Conservation (phyloP, 2,888 invertebrate genomes). For the Elysia crispata region DNA sequence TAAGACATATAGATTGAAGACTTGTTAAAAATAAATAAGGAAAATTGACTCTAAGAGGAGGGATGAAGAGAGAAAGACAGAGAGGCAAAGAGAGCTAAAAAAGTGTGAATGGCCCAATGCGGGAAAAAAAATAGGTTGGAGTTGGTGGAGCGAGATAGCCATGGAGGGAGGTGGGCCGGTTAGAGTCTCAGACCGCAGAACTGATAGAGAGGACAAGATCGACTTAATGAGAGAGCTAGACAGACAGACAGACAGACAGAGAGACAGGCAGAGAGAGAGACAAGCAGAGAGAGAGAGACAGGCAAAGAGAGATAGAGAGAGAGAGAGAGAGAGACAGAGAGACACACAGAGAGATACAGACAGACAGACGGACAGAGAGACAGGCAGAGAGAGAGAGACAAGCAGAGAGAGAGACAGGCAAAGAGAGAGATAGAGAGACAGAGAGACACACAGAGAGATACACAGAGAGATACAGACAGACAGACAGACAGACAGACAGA, state of each 20-base stretch:
- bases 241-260: slow-evolving; percentile 36
- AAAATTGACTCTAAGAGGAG: background rate
- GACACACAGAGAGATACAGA: slow-evolving; percentile 16
- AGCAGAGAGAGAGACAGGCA: slow-evolving; percentile 13
- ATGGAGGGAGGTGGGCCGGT: too few relatives aligned
- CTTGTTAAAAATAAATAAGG: too few relatives aligned
- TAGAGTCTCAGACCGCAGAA: too few relatives aligned
- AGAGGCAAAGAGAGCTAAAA: background rate
- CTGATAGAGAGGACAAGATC: too few relatives aligned
- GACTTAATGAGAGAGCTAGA: background rate
- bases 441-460: too few relatives aligned
- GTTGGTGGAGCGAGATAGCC: background rate
- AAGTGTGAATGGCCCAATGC: background rate
- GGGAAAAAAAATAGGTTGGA: too few relatives aligned
- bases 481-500: too few relatives aligned
- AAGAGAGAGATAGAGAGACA: too few relatives aligned
- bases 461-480: too few relatives aligned
- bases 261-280: slow-evolving; percentile 26
- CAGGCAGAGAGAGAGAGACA: slow-evolving; percentile 33
- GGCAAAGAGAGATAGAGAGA: slow-evolving; percentile 5
- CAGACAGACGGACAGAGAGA: background rate
- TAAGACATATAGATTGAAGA: too few relatives aligned
- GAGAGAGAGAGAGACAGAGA: slow-evolving; percentile 18
- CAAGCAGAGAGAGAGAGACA: background rate
- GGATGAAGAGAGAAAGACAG: background rate